Percentiles rank a stretch among this genome's conserved stretches.
Conservation (phyloP, 2,888 invertebrate genomes). For the Lycophotia porphyrea region DNA sequence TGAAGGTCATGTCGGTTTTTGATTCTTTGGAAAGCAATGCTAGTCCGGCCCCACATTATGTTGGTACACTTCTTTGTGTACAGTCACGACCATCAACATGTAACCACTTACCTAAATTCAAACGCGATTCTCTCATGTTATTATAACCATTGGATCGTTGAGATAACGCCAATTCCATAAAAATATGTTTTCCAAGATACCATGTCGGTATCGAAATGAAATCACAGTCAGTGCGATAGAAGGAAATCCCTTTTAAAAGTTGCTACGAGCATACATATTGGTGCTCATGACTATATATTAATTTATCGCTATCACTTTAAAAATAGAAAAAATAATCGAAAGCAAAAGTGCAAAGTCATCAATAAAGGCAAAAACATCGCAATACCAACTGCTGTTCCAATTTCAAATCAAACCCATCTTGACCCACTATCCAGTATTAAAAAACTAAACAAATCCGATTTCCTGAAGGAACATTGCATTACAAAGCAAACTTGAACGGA, state of each 20-base stretch:
- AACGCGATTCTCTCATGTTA: no score
- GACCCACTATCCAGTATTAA: not conserved
- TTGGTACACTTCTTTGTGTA: not conserved
- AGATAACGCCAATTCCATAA: no score
- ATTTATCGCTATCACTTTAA: not conserved
- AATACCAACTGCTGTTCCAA: not conserved
- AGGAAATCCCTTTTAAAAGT: no score
- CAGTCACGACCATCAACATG: no score
- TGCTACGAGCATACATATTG: no score
- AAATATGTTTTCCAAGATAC: no score
- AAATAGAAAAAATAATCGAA: not conserved
- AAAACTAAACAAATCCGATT: constrained; percentile 16
- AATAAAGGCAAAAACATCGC: not conserved
- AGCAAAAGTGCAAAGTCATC: not conserved
- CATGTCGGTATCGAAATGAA: no score
- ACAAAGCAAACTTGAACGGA: constrained; percentile 6
- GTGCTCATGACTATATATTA: no score
- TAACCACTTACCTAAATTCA: no score
- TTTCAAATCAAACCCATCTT: not conserved
- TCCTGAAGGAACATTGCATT: constrained; percentile 5
- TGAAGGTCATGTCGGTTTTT: not conserved
- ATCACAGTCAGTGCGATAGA: no score
- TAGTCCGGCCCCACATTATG: not conserved
- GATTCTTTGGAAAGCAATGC: not conserved
- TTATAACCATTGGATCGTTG: no score